These are phyloP conservation scores for Peromyscus californicus DNA, from an alignment of 2,113 vertebrate genomes.

Conservation along the genomic window DNA sequence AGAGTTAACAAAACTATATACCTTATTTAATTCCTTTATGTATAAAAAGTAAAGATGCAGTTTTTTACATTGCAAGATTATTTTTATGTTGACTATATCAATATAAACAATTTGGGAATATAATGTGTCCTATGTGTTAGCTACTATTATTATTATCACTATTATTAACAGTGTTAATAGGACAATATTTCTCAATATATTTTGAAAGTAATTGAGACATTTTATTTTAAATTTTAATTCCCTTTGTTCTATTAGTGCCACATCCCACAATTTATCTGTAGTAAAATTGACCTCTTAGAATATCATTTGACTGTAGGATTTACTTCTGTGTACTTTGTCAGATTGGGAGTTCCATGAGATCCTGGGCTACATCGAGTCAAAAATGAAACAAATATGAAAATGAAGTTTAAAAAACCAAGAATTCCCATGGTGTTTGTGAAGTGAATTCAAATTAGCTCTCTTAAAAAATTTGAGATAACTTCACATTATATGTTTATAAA, in stretches of 20 bases:
- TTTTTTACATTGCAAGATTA: neutral
- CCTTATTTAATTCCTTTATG: neutral
- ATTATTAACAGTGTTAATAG: neutral
- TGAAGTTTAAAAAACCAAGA: neutral
- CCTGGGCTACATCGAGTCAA: neutral
- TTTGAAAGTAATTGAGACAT: neutral
- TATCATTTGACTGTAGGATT: neutral
- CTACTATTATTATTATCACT: neutral
- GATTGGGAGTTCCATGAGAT: neutral
- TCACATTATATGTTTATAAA: neutral
- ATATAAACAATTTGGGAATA: neutral
- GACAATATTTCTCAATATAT: neutral
- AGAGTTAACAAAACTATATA: neutral
- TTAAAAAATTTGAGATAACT: neutral
- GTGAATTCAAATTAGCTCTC: neutral
- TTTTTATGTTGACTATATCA: neutral
- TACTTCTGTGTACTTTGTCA: neutral
- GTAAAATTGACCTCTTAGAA: neutral
- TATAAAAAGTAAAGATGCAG: neutral
- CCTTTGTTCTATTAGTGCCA: neutral
- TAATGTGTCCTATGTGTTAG: neutral
- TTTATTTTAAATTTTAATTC: neutral
- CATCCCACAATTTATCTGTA: conserved; percentile 7
- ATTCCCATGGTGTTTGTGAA: neutral
- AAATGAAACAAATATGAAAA: neutral